Evolutionary conservation across 2,113 vertebrate species (phyloP), one percentile per base, ranked within the genome.

Genomic region (Puffinus mauretanicus): DNA sequence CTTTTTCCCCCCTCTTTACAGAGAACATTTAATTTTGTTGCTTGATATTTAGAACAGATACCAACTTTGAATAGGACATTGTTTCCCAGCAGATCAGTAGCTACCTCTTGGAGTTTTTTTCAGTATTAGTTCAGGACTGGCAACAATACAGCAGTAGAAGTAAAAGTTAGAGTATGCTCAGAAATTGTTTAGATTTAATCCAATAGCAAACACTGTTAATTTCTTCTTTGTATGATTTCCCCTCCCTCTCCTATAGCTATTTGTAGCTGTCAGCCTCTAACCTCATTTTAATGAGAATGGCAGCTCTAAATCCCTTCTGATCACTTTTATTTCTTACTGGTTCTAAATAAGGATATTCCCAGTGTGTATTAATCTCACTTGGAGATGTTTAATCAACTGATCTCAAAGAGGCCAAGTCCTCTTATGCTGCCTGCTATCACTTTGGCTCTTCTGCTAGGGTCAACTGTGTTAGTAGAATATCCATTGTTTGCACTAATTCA

Each of bases 21-120:
- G 71, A 79, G 46, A 81, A 94, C 86, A 94, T 73, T 95, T 86
- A 27, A 88, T 93, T 97, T 91, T 91, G 78, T 51, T 57, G 79
- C 93, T 96, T 97, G 94, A 98, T 98, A 97, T 94, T 97, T 97
- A 96, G 97, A 98, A 94, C 97, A 98, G 98, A 98, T 95, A 97
- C 80, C 21, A 54, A 27, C 61, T 88, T 93, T 98, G 97, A 98
- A 98, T 97, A 95, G 90, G 71, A 46, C 96, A 97, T 98, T 98
- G 97, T 98, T 98, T 96, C 79, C 72, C 3, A 65, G 97, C 97
- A 98, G 96, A 96, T 96, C 93, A 83, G 98, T 98, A 98, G 98
- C 95, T 86, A 62, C 94, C 65, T 97, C 80, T 55, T 86, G 61
- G 52, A n/a, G 26, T 46, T 84, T 83, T 79, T 94, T 96, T 46